Percentiles rank a stretch among this genome's conserved stretches.
Evolutionary conservation across 2,797 vertebrate genomes (phyloP).

Genomic region (Eulemur albifrons): DNA sequence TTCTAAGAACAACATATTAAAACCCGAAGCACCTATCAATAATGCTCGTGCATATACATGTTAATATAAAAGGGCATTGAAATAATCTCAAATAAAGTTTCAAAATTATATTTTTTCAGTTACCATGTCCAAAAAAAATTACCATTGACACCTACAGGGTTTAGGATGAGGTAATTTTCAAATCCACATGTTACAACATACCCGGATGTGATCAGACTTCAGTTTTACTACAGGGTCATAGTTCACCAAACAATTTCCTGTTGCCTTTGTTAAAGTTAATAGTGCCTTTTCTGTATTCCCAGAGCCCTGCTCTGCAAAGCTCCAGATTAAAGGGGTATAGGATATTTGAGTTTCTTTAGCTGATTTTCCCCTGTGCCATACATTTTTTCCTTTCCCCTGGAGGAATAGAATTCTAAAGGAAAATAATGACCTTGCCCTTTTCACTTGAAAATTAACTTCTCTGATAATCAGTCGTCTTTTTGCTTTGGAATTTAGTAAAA

Average conservation of each 20-base stretch:
- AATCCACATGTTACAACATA: neutral
- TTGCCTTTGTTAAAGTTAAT: slow-evolving; percentile 30
- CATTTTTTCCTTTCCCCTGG: neutral
- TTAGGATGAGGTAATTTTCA: slow-evolving; percentile 6
- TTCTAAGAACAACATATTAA: neutral
- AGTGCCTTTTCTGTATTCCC: slow-evolving; percentile 3
- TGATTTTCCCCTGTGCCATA: neutral
- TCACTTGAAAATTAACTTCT: slow-evolving; percentile 47
- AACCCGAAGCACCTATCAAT: neutral
- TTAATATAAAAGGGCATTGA: neutral
- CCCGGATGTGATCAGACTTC: neutral
- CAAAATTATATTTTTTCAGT: neutral
- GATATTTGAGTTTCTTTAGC: neutral
- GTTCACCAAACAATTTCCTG: slow-evolving; percentile 57
- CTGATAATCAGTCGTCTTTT: slow-evolving; percentile 50
- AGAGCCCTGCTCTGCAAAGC: neutral
- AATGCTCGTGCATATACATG: neutral
- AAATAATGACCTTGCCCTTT: slow-evolving; percentile 66
- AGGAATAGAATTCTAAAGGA: slow-evolving; percentile 26
- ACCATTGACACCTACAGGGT: neutral
- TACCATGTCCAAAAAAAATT: neutral
- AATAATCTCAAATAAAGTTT: neutral
- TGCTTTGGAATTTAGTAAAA: slow-evolving; percentile 38
- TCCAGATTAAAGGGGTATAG: neutral
- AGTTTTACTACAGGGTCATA: slow-evolving; percentile 37